These are phyloP conservation scores for Physocephala rufipes DNA, from an alignment of 2,888 invertebrate species.

Conservation along the genomic window DNA sequence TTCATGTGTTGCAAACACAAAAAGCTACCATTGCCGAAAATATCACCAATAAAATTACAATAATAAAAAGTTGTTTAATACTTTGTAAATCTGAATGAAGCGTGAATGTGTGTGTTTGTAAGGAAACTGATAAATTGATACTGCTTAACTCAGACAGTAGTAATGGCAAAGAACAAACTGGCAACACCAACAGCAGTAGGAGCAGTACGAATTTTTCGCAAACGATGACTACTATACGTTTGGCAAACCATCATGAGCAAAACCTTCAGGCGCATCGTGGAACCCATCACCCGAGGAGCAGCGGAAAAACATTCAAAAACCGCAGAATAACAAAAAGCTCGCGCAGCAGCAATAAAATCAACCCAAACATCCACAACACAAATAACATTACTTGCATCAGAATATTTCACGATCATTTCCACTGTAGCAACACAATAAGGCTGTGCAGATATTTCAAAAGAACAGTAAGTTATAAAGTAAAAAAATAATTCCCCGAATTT, in stretches of 20 bases:
- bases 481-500: too few relatives aligned
- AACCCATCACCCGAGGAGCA: too few relatives aligned
- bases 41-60: slow-evolving; percentile 34
- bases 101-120: slow-evolving; percentile 43
- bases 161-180: slow-evolving; percentile 36
- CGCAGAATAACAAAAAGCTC: slow-evolving; percentile 5
- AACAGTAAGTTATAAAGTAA: slow-evolving; percentile 60
- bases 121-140: slow-evolving; percentile 53
- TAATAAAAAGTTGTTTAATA: slow-evolving; percentile 41
- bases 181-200: slow-evolving; percentile 32
- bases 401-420: slow-evolving; percentile 51
- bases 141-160: slow-evolving; percentile 41
- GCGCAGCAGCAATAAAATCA: too few relatives aligned
- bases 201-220: slow-evolving; percentile 44
- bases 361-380: slow-evolving; percentile 18
- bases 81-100: slow-evolving; percentile 53
- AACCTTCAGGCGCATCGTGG: too few relatives aligned
- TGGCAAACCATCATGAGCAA: slow-evolving; percentile 2
- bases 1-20: slow-evolving; percentile 30
- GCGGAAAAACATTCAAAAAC: not conserved
- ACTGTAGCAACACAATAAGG: slow-evolving; percentile 51
- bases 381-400: slow-evolving; percentile 38
- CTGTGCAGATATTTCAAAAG: slow-evolving; percentile 62
- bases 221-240: slow-evolving; percentile 29
- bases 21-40: slow-evolving; percentile 3